Conservation (phyloP, 1,140 invertebrate species). For the Zaprionus gabonicus region DNA sequence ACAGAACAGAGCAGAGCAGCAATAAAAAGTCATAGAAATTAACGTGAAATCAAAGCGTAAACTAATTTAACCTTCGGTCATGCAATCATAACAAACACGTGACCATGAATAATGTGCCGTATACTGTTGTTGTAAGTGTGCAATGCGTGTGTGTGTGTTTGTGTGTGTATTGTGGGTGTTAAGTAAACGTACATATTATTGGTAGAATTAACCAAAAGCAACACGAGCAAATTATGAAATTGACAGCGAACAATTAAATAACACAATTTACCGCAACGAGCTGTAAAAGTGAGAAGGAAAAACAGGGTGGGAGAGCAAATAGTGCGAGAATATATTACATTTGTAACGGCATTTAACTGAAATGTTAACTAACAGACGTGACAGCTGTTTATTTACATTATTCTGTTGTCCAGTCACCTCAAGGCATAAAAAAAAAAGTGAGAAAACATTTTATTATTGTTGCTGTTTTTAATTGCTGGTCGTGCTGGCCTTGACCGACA, state of each 20-base stretch:
- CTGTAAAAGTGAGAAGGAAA: background rate
- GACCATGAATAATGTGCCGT: conserved; percentile 52
- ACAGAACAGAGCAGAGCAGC: conserved; percentile 14
- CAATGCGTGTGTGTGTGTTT: background rate
- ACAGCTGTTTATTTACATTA: background rate
- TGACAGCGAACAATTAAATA: conserved; percentile 26
- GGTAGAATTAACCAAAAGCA: conserved; percentile 11
- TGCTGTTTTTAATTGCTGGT: conserved; percentile 36
- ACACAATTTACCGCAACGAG: conserved; percentile 33
- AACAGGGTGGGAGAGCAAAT: background rate
- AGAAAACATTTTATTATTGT: background rate
- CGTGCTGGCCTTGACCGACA: conserved; percentile 62
- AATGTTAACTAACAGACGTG: conserved; percentile 21
- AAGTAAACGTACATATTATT: conserved; percentile 19
- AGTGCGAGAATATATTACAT: conserved; percentile 1
- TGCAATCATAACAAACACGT: conserved; percentile 65
- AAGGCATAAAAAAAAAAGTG: background rate
- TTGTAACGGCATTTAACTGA: conserved; percentile 27
- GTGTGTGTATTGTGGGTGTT: background rate
- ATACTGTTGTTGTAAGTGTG: conserved; percentile 5
- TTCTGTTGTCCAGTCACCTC: background rate
- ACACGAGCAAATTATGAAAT: conserved; percentile 25
- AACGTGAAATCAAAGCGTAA: conserved; percentile 78
- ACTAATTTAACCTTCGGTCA: conserved; percentile 68
- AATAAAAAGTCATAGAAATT: conserved; percentile 53